Evolutionary conservation across 2,888 invertebrate genomes (phyloP).

Genomic region (Graphium colonna): DNA sequence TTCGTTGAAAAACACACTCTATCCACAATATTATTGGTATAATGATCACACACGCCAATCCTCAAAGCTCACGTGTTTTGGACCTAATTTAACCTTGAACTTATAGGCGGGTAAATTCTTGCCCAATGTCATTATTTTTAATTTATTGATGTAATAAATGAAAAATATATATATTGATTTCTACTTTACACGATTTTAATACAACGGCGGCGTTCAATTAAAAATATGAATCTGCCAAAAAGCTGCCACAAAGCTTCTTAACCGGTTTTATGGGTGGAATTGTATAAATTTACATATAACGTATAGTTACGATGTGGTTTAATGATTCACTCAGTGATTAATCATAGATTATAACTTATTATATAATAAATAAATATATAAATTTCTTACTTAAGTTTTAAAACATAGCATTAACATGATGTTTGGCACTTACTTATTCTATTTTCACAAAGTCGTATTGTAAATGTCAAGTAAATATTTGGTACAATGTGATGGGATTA

Average conservation of each 20-base stretch:
- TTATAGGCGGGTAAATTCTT: background rate
- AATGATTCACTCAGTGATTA: background rate
- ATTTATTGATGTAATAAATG: slow-evolving; percentile 2
- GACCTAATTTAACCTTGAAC: slow-evolving; percentile 6
- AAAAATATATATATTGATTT: background rate
- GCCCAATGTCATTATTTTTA: slow-evolving; percentile 5
- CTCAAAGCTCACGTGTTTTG: background rate
- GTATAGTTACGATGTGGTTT: background rate
- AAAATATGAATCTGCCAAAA: background rate
- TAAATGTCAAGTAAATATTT: too few species aligned
- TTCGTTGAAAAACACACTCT: background rate
- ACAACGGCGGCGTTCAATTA: background rate
- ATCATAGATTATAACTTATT: background rate
- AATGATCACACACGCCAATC: background rate
- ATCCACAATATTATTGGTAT: background rate
- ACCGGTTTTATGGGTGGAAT: background rate
- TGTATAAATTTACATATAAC: background rate
- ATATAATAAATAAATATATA: background rate
- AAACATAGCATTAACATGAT: too few species aligned
- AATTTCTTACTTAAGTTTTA: background rate
- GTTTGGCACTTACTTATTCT: too few species aligned
- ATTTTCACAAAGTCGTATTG: too few species aligned
- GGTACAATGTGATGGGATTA: too few species aligned
- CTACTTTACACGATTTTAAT: background rate
- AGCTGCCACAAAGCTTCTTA: background rate